These are phyloP conservation scores for Platanista minor DNA, from an alignment of 2,113 vertebrate genomes.

Conservation along the genomic window DNA sequence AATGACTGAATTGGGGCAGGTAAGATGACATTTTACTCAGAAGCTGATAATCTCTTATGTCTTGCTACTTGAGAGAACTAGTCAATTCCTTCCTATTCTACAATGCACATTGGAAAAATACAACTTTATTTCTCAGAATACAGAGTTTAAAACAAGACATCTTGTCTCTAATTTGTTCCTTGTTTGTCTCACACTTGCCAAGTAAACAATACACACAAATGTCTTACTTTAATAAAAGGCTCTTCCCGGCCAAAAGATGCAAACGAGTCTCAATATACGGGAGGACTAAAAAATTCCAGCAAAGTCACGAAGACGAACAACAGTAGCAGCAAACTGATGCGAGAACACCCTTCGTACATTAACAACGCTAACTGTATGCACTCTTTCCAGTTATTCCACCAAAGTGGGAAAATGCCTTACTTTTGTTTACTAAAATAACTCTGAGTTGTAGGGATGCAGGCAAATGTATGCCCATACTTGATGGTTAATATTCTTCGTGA, in stretches of 20 bases:
- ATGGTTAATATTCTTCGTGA: background rate
- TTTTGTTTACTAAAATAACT: background rate
- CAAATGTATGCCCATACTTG: background rate
- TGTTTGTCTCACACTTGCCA: background rate
- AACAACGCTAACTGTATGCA: background rate
- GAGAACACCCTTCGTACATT: rapidly evolving
- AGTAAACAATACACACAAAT: background rate
- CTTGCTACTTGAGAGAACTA: background rate
- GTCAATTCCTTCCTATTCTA: background rate
- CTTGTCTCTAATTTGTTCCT: background rate
- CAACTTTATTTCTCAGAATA: background rate
- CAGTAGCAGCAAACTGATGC: background rate
- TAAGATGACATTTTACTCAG: background rate
- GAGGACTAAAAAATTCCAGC: background rate
- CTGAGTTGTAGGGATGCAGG: background rate
- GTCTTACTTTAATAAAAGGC: background rate
- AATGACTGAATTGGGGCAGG: background rate
- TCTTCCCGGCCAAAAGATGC: background rate
- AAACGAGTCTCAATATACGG: background rate
- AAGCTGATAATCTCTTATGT: background rate
- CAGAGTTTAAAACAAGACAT: background rate
- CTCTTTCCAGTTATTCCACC: background rate
- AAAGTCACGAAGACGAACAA: background rate
- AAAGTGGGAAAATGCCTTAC: background rate
- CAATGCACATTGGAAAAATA: background rate